These are phyloP conservation scores for Agrilus biguttatus DNA, from an alignment of 2,888 invertebrate genomes.

Conservation along the genomic window DNA sequence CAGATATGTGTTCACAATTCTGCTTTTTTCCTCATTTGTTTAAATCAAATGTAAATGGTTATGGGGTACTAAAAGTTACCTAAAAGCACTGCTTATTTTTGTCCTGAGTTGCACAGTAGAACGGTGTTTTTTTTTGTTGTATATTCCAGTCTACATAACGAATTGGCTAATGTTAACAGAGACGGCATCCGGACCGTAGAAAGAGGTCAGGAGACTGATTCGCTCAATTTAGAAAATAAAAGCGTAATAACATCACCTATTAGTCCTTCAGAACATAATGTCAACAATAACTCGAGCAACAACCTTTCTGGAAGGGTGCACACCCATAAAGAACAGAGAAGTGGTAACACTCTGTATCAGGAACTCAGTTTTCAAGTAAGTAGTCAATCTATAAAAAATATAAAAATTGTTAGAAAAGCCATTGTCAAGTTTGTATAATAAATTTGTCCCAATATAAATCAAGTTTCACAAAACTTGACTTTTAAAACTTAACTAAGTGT, in stretches of 20 bases:
- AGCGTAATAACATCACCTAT: constrained; percentile 31
- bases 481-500: no score
- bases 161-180: constrained; percentile 25
- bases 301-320: constrained; percentile 43
- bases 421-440: no score
- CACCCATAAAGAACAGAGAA: constrained; percentile 73
- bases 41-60: no score
- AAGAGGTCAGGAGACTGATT: constrained; percentile 29
- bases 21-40: no score
- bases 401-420: no score
- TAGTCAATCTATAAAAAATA: background rate
- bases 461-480: background rate
- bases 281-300: constrained; percentile 23
- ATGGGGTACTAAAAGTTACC: no score
- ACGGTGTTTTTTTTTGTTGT: background rate
- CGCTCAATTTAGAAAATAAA: constrained; percentile 29
- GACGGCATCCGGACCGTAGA: constrained; percentile 24
- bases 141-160: constrained; percentile 23
- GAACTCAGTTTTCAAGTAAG: constrained; percentile 69
- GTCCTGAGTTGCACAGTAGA: background rate
- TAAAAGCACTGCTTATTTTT: no score
- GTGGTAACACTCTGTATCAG: constrained; percentile 82
- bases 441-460: background rate
- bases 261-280: constrained; percentile 28
- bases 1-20: no score